Evolutionary conservation across 2,797 vertebrate species (phyloP), one percentile per base, ranked within the genome.

Genomic region (Astyanax mexicanus): DNA sequence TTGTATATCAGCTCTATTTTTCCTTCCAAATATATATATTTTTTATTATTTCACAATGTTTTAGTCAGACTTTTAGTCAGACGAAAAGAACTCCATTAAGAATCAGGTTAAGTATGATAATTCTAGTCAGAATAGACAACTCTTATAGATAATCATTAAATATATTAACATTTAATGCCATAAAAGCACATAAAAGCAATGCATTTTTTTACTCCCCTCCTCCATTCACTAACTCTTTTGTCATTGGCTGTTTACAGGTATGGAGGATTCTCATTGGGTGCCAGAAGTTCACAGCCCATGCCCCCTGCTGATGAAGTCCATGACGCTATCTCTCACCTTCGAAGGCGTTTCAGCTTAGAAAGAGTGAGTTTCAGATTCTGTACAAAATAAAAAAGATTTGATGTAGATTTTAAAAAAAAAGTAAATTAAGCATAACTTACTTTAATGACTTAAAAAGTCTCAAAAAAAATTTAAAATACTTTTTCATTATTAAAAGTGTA

Each of bases 261-360:
- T 17, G 98, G 98, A 0, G 98, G 98, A 40, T 99, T 98, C 89
- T 99, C 98, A 3, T 67, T 99, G 86, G 97, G 97, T 21, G 96
- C 95, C 78, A 94, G 92, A 78, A 93, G 88, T 69, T 94, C 94
- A 15, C 92, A 95, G 0, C 74, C 86, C 77, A 80, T 96, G 79
- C 91, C 95, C 74, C 88, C 93, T 4, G 87, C 83, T 25, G 93
- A 95, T 75, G 94, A 97, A 55, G 87, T 98, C 29, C 93, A 93
- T 35, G 87, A 90, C 49, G 96, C 96, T 7, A 96, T 99, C 68
- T 82, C 86, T 74, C 89, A 94, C 64, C 90, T 99, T 80, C 95
- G 94, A 84, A 91, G 89, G 61, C 92, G 93, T 70, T 94, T 99
- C 86, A 93, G 88, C n/a, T 78, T 97, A 70, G 86, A 95, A 74